Percentiles rank a stretch among this genome's conserved stretches.
These are phyloP conservation scores for Horisme vitalbata DNA, from an alignment of 2,888 invertebrate species.

Conservation along the genomic window DNA sequence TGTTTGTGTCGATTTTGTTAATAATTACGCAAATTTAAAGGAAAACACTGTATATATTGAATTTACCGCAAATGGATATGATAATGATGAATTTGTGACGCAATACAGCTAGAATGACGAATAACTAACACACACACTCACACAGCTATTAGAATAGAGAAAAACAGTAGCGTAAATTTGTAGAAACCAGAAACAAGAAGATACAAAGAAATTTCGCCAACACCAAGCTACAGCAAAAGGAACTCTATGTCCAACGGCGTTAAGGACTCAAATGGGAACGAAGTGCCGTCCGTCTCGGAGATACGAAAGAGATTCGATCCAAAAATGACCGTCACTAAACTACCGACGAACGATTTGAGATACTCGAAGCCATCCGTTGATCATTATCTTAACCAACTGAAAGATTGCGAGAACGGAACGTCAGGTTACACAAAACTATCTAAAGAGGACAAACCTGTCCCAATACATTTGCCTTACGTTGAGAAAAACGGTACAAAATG, in stretches of 20 bases:
- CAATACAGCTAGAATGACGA: conserved; percentile 57
- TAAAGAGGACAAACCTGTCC: conserved; percentile 73
- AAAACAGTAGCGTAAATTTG: conserved; percentile 61
- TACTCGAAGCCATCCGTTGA: conserved; percentile 62
- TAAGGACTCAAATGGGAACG: conserved; percentile 84
- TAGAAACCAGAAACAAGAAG: conserved; percentile 75
- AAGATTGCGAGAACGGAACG: conserved; percentile 70
- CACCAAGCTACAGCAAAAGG: conserved; percentile 64
- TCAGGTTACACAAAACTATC: conserved; percentile 63
- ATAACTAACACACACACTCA: conserved; percentile 79
- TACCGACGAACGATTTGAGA: conserved; percentile 68
- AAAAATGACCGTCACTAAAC: conserved; percentile 76
- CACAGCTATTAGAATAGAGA: conserved; percentile 54
- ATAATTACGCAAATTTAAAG: neutral
- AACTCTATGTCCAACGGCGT: conserved; percentile 68
- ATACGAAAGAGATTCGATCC: conserved; percentile 82
- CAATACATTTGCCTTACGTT: conserved; percentile 68
- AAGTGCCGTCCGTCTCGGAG: conserved; percentile 82
- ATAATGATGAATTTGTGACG: conserved; percentile 22
- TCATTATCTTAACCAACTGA: conserved; percentile 68
- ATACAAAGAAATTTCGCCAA: conserved; percentile 69
- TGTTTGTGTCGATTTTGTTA: no score
- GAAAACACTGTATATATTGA: neutral
- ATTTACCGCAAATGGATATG: neutral
- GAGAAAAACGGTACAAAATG: conserved; percentile 70